Evolutionary conservation across 1,140 invertebrate genomes (phyloP).

Genomic region (Brevipalpus yothersi): DNA sequence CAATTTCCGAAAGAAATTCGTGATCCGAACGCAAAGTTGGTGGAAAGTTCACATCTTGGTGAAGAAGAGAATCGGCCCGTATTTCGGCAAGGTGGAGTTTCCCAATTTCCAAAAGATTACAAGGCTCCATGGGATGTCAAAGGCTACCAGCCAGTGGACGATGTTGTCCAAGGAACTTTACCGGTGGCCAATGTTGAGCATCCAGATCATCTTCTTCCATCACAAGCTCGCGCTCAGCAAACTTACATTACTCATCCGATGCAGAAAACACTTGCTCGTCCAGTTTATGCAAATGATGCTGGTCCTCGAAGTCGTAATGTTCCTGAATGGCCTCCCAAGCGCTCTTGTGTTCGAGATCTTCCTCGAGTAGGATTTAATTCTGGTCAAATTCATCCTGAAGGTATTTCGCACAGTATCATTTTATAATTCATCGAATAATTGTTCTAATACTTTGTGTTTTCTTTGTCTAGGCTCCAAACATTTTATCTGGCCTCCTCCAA

Average conservation of each 20-base stretch:
- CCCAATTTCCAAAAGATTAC: background rate
- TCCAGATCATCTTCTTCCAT: background rate
- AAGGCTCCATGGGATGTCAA: background rate
- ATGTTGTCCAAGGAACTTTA: background rate
- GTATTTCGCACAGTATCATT: background rate
- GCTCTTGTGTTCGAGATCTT: background rate
- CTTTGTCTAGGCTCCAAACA: background rate
- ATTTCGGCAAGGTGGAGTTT: background rate
- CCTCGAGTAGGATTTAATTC: background rate
- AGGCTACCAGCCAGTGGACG: background rate
- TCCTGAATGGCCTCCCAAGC: background rate
- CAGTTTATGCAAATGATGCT: background rate
- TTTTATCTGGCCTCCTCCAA: slow-evolving; percentile 1
- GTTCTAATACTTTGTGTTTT: background rate
- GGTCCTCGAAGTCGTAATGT: background rate
- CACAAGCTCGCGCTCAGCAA: background rate
- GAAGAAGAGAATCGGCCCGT: background rate
- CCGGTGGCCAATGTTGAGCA: background rate
- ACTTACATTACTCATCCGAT: background rate
- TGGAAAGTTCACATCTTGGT: background rate
- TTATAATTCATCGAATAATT: background rate
- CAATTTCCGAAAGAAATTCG: background rate
- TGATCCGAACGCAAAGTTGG: background rate
- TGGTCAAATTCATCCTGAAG: background rate
- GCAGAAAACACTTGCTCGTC: background rate